Percentiles rank a stretch among this genome's conserved stretches.
phyloP scores from a whole-genome alignment of 2,797 vertebrate genomes.

The Pipistrellus nathusii region DNA sequence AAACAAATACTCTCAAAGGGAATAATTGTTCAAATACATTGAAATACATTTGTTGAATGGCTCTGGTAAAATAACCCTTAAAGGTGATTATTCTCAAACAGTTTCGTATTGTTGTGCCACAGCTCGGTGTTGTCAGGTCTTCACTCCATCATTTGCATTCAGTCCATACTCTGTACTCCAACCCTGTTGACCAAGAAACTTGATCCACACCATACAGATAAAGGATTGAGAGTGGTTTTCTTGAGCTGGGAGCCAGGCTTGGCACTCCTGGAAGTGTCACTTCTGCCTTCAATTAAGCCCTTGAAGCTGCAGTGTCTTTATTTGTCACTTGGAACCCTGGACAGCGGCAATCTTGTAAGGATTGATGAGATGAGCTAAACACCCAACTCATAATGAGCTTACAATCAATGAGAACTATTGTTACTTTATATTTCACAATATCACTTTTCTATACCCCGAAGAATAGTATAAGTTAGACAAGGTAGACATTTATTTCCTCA shows the following conservation, averaged over 20 bases:
- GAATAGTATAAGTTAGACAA: neutral
- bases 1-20: neutral
- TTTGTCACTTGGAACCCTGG: neutral
- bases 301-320: neutral
- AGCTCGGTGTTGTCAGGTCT: neutral
- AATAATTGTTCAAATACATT: neutral
- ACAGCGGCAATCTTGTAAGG: neutral
- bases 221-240: neutral
- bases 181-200: neutral
- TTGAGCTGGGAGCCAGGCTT: neutral
- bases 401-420: neutral
- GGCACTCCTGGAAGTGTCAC: neutral
- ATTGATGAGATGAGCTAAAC: neutral
- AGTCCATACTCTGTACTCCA: rapidly evolving
- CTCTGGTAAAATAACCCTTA: neutral
- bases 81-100: neutral
- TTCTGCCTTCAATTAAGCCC: neutral
- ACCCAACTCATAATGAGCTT: neutral
- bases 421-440: slow-evolving; percentile 32
- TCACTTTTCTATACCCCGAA: neutral
- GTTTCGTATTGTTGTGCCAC: neutral
- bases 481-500: neutral
- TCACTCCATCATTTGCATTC: neutral
- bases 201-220: neutral
- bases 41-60: neutral